Conservation (phyloP, 2,888 invertebrate genomes). For the Himalopsyche kuldschensis region DNA sequence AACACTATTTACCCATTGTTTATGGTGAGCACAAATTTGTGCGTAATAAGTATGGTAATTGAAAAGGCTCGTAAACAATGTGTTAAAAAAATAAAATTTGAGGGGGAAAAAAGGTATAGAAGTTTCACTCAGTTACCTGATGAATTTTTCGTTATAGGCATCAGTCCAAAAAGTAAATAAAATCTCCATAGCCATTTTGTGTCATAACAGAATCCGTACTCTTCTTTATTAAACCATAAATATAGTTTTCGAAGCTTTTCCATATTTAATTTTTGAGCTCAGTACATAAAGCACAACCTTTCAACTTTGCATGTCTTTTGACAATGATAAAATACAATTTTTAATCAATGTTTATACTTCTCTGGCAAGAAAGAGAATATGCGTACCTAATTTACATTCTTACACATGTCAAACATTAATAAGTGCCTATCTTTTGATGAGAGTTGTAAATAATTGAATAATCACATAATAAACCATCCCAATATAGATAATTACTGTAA, state of each 20-base stretch:
- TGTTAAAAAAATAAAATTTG: neutral
- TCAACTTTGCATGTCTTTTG: neutral
- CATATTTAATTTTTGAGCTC: neutral
- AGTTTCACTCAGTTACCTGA: neutral
- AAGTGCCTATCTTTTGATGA: no score
- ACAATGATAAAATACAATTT: neutral
- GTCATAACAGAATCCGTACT: conserved; percentile 9
- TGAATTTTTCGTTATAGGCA: conserved; percentile 5
- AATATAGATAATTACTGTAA: no score
- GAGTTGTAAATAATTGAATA: no score
- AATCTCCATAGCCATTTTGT: conserved; percentile 23
- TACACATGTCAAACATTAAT: no score
- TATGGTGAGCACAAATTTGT: no score
- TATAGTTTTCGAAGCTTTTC: neutral
- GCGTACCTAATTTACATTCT: no score
- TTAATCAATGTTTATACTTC: neutral
- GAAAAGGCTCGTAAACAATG: no score
- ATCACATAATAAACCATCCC: no score
- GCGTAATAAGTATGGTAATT: no score
- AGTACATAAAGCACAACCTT: neutral
- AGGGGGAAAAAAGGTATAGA: neutral
- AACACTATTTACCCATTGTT: no score
- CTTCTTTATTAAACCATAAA: neutral
- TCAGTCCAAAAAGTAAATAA: conserved; percentile 22
- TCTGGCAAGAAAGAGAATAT: neutral